A percentile compares a stretch with the other conserved stretches of the same genome.
Evolutionary conservation across 2,797 vertebrate species (phyloP).

Genomic region (Sibirionetta formosa): DNA sequence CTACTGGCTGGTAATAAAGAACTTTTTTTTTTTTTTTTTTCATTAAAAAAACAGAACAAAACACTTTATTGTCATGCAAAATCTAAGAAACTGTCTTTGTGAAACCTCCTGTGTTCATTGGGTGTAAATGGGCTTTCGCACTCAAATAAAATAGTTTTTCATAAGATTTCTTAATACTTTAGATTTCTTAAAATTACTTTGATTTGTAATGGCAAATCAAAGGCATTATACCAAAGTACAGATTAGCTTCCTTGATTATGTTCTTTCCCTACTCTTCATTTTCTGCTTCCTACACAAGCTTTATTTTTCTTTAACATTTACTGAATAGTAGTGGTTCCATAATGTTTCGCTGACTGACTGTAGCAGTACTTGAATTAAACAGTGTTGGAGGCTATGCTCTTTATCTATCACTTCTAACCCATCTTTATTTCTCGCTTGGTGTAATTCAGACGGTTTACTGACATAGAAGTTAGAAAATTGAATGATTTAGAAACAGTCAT

Average conservation of each 20-base stretch:
- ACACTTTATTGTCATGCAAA: not conserved
- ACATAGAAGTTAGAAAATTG: not conserved
- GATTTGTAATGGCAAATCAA: not conserved
- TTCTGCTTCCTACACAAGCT: not conserved
- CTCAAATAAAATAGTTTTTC: not conserved
- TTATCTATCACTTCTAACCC: not conserved
- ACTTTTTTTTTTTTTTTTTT: not conserved
- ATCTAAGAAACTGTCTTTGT: not conserved
- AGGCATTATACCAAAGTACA: not conserved
- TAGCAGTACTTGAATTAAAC: not conserved
- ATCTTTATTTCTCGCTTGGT: not conserved
- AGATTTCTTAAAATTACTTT: not conserved
- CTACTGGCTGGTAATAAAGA: constrained; percentile 92
- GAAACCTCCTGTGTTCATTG: not conserved
- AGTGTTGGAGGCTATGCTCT: not conserved
- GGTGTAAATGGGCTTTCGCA: not conserved
- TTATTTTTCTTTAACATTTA: not conserved
- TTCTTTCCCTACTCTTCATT: not conserved
- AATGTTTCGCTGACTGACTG: not conserved
- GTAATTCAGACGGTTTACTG: not conserved
- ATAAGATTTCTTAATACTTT: not conserved
- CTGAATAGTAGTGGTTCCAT: not conserved
- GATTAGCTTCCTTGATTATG: not conserved
- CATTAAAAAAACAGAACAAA: not conserved
- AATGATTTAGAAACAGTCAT: not conserved